A percentile compares a stretch with the other conserved stretches of the same genome.
These are phyloP conservation scores for Chromis chromis DNA, from an alignment of 2,797 vertebrate species.

Conservation along the genomic window DNA sequence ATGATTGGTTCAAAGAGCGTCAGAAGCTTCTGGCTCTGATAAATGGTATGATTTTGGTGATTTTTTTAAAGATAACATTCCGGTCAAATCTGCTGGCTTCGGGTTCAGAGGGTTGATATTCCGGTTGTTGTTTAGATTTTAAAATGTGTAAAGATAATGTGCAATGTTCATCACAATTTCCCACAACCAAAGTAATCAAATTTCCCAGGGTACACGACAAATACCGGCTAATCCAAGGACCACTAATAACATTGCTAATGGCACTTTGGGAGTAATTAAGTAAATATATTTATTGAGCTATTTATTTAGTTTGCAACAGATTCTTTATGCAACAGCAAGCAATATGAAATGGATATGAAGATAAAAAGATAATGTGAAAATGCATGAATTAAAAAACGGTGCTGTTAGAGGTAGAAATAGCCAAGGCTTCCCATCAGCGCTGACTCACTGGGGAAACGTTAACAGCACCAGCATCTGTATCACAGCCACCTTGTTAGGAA, in stretches of 20 bases:
- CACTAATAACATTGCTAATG: neutral
- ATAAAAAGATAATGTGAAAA: constrained; percentile 2
- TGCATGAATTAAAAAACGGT: neutral
- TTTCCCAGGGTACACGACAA: neutral
- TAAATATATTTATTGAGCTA: neutral
- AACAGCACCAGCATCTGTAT: constrained; percentile 22
- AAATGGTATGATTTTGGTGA: too few species aligned
- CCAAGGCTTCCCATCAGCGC: constrained; percentile 3
- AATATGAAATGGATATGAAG: neutral
- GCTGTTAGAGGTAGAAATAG: constrained; percentile 13
- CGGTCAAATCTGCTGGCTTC: too few species aligned
- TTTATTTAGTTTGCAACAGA: neutral
- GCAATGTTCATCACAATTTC: neutral
- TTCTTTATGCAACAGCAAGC: neutral
- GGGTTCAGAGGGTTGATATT: too few species aligned
- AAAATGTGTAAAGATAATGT: neutral
- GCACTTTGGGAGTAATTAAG: neutral
- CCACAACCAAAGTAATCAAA: neutral
- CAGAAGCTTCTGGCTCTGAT: too few species aligned
- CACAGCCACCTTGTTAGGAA: constrained; percentile 55
- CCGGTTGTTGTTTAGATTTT: too few species aligned
- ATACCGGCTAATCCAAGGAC: neutral
- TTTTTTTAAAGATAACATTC: too few species aligned
- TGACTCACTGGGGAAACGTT: constrained; percentile 39
- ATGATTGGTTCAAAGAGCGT: too few species aligned